These are phyloP conservation scores for Tolmerus cingulatus DNA, from an alignment of 2,888 invertebrate species.

Conservation along the genomic window DNA sequence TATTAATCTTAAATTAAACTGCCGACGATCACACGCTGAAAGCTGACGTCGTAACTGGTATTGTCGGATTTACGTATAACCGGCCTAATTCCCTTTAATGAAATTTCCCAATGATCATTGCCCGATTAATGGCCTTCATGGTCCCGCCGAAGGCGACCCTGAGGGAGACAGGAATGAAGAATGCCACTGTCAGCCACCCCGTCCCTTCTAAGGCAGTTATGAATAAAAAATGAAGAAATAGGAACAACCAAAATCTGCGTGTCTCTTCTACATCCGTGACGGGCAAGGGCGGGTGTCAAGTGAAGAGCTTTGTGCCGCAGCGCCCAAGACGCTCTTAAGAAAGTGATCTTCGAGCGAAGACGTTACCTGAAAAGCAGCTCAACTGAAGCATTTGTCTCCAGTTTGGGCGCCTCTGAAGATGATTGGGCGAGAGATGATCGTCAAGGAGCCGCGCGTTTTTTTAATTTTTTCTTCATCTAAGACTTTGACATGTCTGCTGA, in stretches of 20 bases:
- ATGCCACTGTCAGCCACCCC: background rate
- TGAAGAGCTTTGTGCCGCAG: background rate
- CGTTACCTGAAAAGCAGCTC: background rate
- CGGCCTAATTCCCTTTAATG: slow-evolving; percentile 22
- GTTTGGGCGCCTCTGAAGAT: background rate
- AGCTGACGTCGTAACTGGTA: background rate
- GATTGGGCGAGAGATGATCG: slow-evolving; percentile 13
- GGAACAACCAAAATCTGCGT: background rate
- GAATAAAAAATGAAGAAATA: background rate
- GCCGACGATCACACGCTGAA: background rate
- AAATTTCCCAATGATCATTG: background rate
- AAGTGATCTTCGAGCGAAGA: background rate
- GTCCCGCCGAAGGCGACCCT: background rate
- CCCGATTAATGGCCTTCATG: slow-evolving; percentile 4
- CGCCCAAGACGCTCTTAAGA: slow-evolving; percentile 9
- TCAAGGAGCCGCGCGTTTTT: background rate
- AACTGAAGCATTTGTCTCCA: slow-evolving; percentile 7
- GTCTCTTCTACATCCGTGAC: background rate
- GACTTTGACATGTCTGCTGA: background rate
- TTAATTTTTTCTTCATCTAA: background rate
- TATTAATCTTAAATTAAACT: background rate
- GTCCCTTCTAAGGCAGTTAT: background rate
- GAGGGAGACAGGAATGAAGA: background rate
- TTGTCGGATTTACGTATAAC: background rate
- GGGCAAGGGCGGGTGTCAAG: background rate